phyloP scores from a whole-genome alignment of 2,797 vertebrate species.

The Erpetoichthys calabaricus region DNA sequence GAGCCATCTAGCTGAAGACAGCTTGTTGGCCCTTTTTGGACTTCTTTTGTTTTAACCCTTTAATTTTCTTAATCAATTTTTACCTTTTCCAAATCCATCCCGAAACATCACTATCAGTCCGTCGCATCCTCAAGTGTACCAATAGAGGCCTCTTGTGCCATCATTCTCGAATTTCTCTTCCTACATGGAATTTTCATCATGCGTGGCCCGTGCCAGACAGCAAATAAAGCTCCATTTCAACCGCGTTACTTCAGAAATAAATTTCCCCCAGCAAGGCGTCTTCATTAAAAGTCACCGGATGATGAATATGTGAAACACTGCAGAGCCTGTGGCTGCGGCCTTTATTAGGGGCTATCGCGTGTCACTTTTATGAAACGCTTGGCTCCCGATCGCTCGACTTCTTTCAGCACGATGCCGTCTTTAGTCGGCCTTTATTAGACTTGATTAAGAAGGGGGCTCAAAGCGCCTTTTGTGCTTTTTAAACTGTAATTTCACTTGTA shows the following conservation, averaged over 20 bases:
- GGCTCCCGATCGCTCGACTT: slow-evolving; percentile 34
- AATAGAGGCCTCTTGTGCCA: too few species aligned
- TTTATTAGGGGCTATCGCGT: slow-evolving; percentile 51
- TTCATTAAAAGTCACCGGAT: slow-evolving; percentile 19
- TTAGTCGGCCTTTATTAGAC: slow-evolving; percentile 43
- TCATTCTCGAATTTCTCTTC: too few species aligned
- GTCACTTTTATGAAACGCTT: slow-evolving; percentile 52
- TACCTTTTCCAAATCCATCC: too few species aligned
- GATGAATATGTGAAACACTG: slow-evolving; percentile 44
- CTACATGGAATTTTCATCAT: too few species aligned
- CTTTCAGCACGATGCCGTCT: slow-evolving; percentile 39
- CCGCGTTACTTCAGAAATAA: not conserved
- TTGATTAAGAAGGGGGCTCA: slow-evolving; percentile 45
- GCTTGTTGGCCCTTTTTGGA: too few species aligned
- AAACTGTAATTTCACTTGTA: slow-evolving; percentile 21
- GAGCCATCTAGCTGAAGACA: too few species aligned
- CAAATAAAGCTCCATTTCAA: too few species aligned
- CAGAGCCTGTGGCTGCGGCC: slow-evolving; percentile 36
- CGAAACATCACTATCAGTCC: too few species aligned
- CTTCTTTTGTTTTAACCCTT: too few species aligned
- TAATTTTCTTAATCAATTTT: too few species aligned
- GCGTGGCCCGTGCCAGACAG: too few species aligned
- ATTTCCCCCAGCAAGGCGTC: slow-evolving; percentile 32
- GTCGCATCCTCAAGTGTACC: too few species aligned
- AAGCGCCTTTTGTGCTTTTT: slow-evolving; percentile 47